Base-by-base conservation (phyloP, 2,888 invertebrate species). In the Colostygia pectinataria region DNA sequence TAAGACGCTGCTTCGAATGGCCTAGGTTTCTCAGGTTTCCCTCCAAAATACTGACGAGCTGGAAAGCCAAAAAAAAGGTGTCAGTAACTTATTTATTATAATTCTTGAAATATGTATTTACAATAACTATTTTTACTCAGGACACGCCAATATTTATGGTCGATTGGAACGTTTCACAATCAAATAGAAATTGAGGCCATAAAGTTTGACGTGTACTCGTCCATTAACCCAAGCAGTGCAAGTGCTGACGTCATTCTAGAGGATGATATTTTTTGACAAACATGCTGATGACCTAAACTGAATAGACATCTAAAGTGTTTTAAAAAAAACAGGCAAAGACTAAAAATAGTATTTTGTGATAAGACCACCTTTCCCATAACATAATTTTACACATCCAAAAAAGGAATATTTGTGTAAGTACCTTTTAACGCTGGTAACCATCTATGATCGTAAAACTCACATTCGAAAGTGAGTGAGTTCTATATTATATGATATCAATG, bases 31-130 rank as follows among this genome's bases (percentile, higher is more conserved):
- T 94, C 93, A 1, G 93, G 92, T 49, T 91, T 88, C 49, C 91
- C 92, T 53, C 93, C 93, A 78, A 75, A 94, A 92, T 92, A 88
- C 55, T 94, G 94, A 12, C 94, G 93, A 76, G 93, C 94, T 94
- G 90, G 57, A 85, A 86, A 43, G 50, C 32, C 25, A 44, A 31
- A 37, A 44, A 53, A 61, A 53, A 53, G 61, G 49, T 2, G 44
- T 39, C n/a, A 44, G 25, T 3, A 10, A 18, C 18, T 9, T 9
- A 29, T 20, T 14, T 20, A 10, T 1, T 10, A 14, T 25, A 4
- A 2, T 2, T 8, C 6, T 29, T 12, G 3, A 10, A 24, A 15
- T 20, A 0, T 12, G 34, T 44, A 45, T 45, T 40, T 50, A 50
- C 40, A 50, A 31, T 27, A 7, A 10, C 10, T 4, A 15, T 45